Conservation (phyloP, 2,113 vertebrate species). For the Stictonetta naevosa region DNA sequence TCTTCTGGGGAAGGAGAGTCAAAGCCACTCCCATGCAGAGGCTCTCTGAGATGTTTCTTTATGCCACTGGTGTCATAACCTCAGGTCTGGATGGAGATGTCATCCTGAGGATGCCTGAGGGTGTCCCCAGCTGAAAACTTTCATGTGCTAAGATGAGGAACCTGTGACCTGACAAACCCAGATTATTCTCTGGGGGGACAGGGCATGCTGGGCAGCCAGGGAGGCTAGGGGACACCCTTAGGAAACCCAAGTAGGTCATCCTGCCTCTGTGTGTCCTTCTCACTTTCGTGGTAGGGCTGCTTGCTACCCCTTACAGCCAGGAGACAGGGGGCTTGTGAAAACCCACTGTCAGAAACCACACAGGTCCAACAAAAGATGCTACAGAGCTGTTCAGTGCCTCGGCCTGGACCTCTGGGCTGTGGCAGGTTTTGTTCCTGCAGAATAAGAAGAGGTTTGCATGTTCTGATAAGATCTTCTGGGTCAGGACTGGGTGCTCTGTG, state of each 20-base stretch:
- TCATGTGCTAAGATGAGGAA: no score
- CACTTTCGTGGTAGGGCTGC: neutral
- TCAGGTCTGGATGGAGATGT: neutral
- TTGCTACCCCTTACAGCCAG: neutral
- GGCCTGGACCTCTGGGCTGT: neutral
- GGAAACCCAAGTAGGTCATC: fast-evolving
- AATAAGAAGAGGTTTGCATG: neutral
- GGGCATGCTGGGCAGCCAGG: neutral
- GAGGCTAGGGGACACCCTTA: neutral
- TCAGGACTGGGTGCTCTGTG: neutral
- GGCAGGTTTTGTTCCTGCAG: neutral
- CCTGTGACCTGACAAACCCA: neutral
- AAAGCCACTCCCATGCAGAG: neutral
- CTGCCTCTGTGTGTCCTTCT: neutral
- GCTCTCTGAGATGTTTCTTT: neutral
- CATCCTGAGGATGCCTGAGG: neutral
- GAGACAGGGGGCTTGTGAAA: neutral
- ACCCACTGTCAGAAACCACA: neutral
- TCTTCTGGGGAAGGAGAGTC: neutral
- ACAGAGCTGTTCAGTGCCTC: neutral
- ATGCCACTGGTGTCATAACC: neutral
- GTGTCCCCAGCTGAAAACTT: neutral
- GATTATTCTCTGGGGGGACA: neutral
- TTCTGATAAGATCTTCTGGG: neutral
- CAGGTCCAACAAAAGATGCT: neutral